phyloP scores from a whole-genome alignment of 2,888 invertebrate species.

The Stenodema calcarata region DNA sequence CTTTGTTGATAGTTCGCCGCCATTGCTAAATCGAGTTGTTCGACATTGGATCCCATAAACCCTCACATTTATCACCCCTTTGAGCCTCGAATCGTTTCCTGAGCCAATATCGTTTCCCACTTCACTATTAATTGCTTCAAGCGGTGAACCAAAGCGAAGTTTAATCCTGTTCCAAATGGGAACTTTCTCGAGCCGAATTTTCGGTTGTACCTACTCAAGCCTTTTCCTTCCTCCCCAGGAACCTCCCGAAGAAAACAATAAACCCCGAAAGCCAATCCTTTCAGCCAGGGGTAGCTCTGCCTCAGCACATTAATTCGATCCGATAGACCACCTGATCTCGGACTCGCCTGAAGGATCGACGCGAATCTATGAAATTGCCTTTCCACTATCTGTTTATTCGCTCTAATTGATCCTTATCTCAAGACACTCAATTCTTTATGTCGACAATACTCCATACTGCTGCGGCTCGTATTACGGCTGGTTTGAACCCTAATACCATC shows the following conservation, averaged over 20 bases:
- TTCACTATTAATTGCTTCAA: not conserved
- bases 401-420: not conserved
- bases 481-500: no score
- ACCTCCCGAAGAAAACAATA: not conserved
- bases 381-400: not conserved
- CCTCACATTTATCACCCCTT: not conserved
- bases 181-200: not conserved
- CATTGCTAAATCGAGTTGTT: not conserved
- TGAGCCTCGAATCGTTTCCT: not conserved
- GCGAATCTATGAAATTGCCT: not conserved
- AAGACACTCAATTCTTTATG: no score
- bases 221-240: not conserved
- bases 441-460: no score
- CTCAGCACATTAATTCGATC: not conserved
- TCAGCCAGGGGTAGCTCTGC: not conserved
- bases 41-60: not conserved
- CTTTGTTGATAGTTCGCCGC: not conserved
- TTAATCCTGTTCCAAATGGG: not conserved
- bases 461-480: no score
- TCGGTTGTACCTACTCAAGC: not conserved
- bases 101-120: not conserved
- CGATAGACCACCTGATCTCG: not conserved
- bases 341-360: not conserved
- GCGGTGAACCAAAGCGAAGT: slow-evolving; percentile 2
- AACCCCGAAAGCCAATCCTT: not conserved